Base-by-base conservation (phyloP, 2,888 invertebrate species). In the Dusona sp. region DNA sequence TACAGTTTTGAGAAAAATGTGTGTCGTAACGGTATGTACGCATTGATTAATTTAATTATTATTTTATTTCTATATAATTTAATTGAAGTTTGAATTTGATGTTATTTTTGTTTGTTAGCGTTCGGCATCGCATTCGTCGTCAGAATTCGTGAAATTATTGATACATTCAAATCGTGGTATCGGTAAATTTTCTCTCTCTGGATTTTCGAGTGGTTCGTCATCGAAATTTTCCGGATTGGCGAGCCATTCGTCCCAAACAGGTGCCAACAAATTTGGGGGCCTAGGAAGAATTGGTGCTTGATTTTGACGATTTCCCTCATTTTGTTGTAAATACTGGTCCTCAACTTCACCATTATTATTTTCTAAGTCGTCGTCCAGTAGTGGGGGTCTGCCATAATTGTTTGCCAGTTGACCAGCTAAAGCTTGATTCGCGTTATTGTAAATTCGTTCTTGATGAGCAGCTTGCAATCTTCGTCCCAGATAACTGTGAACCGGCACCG, bases 401-500 rank as follows among this genome's bases (percentile, higher is more conserved):
- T 42, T 42, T 42, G 42, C 42, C 42, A 42, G 9, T 9, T 42
- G 11, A 42, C 42, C 13, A 13, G 42, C 42, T 3, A 42, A 11
- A 11, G 42, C 42, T 42, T 13, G 11, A 42, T 42, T 42, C 42
- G 42, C 42, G 11, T 13, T 42, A 2, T 42, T 13, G 13, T 42
- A 42, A 42, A 42, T 9, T 42, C 42, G 11, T 42, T 42, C 42
- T 3, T 42, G 42, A 11, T 42, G 11, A 11, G 42, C 2, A 42
- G 42, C 42, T 13, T 42, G 11, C 42, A 77, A 16, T 38, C 65
- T 25, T 1, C 42, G 72, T n/a, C 42, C 22, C 42, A 54, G 33
- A 67, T 83, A 72, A 68, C 25, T 48, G 16, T 72, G 67, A 2
- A 86, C 33, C n/a, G 61, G 7, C 6, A 83, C 42, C 8, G 80